Conservation (phyloP, 92 coral and sea anemone species). For the Epizoanthus scotinus region DNA sequence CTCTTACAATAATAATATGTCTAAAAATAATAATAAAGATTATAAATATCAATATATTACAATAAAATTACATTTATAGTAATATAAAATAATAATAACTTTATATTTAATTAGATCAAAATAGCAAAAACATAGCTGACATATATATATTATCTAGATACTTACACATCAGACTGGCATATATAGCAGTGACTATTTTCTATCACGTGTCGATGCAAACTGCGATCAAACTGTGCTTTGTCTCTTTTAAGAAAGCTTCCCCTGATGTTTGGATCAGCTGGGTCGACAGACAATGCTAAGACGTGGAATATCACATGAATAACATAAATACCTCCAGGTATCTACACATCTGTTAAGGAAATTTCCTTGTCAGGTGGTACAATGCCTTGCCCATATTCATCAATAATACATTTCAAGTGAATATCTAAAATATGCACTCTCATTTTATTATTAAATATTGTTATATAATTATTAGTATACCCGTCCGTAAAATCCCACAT, state of each 20-base stretch:
- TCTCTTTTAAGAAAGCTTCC: slow-evolving; percentile 44
- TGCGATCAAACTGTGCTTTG: slow-evolving; percentile 80
- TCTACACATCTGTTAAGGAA: slow-evolving; percentile 71
- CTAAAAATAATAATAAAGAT: too few relatives aligned
- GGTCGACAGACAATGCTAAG: slow-evolving; percentile 82
- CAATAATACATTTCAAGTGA: background rate
- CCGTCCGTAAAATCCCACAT: too few relatives aligned
- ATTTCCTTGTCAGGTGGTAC: too few relatives aligned
- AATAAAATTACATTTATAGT: too few relatives aligned
- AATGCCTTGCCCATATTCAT: background rate
- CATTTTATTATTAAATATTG: too few relatives aligned
- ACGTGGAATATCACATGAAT: slow-evolving; percentile 78
- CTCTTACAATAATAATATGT: too few relatives aligned
- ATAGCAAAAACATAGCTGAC: background rate
- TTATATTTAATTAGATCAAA: too few relatives aligned
- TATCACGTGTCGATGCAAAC: slow-evolving; percentile 88
- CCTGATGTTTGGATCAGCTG: slow-evolving; percentile 91
- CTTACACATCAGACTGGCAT: slow-evolving; percentile 97
- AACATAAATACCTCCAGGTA: slow-evolving; percentile 83
- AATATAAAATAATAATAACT: too few relatives aligned
- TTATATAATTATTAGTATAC: too few relatives aligned
- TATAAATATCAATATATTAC: too few relatives aligned
- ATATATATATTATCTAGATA: background rate
- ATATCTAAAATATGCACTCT: background rate
- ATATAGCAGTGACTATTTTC: slow-evolving; percentile 93